Conservation (phyloP, 2,113 vertebrate genomes). For the Pseudorhombus dupliciocellatus region DNA sequence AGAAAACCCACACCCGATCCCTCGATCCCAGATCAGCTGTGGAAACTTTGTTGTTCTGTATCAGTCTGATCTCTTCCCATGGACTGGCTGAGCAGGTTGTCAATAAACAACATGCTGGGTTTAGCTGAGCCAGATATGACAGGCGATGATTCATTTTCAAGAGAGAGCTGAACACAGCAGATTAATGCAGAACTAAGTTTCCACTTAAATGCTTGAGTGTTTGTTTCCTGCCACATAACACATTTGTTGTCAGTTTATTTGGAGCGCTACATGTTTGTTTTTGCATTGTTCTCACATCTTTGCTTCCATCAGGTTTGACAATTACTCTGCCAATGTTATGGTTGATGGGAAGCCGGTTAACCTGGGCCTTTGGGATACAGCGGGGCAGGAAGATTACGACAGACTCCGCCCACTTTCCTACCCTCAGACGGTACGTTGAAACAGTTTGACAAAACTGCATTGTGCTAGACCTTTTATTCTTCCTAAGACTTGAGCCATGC, state of each 20-base stretch:
- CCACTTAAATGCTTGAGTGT: not conserved
- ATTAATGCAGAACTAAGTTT: not conserved
- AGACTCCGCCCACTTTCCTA: conserved; percentile 95
- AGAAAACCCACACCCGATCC: not conserved
- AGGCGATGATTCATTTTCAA: not conserved
- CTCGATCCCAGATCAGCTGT: conserved; percentile 1
- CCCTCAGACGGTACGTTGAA: conserved; percentile 91
- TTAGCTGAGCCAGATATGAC: not conserved
- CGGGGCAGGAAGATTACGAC: conserved; percentile 98
- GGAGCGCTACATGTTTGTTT: not conserved
- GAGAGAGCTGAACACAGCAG: not conserved
- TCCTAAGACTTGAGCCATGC: not conserved
- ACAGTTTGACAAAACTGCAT: not conserved
- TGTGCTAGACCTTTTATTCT: conserved; percentile 5
- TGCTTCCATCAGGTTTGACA: conserved; percentile 87
- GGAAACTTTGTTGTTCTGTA: not conserved
- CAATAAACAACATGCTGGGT: conserved; percentile 6
- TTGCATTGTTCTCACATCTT: not conserved
- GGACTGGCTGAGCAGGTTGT: not conserved
- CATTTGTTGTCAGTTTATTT: not conserved
- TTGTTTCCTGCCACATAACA: not conserved
- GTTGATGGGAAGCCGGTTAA: conserved; percentile 98
- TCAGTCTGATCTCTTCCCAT: not conserved
- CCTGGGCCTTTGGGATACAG: conserved; percentile 96
- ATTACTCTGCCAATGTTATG: conserved; percentile 99